phyloP scores from a whole-genome alignment of 2,797 vertebrate genomes.

The Macrochelys suwanniensis region DNA sequence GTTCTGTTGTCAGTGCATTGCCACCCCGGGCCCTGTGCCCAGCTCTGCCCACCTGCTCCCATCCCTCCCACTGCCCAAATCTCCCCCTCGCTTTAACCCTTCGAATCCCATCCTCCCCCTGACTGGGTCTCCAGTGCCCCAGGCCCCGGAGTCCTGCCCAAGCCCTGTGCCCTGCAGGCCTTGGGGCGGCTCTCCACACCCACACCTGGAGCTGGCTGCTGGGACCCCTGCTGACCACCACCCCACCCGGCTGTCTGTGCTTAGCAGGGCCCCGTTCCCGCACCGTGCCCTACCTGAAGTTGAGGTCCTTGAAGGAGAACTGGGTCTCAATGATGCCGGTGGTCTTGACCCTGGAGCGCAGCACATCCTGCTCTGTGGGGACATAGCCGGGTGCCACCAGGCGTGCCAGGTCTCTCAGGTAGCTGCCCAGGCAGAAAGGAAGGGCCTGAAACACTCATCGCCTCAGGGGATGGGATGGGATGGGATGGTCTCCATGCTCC shows the following conservation, averaged over 20 bases:
- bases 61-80: not conserved
- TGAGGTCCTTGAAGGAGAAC: constrained; percentile 95
- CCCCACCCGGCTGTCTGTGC: too few species aligned
- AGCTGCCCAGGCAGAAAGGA: constrained; percentile 76
- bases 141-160: not conserved
- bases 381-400: constrained; percentile 92
- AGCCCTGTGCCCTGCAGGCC: too few species aligned
- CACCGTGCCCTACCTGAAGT: constrained; percentile 88
- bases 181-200: not conserved
- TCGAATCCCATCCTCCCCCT: too few species aligned
- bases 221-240: too few species aligned
- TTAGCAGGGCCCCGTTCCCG: too few species aligned
- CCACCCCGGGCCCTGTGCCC: too few species aligned
- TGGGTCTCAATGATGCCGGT: constrained; percentile 97
- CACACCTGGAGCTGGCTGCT: not conserved
- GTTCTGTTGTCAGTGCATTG: not conserved
- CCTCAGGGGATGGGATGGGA: not conserved
- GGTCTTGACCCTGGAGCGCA: constrained; percentile 97
- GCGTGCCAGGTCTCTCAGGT: constrained; percentile 93
- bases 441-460: not conserved
- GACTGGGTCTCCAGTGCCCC: not conserved
- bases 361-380: constrained; percentile 96
- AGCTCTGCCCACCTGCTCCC: too few species aligned
- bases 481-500: fast-evolving
- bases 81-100: too few species aligned